Percentiles rank a stretch among this genome's conserved stretches.
Evolutionary conservation across 2,888 invertebrate species (phyloP).

Genomic region (Lasioglossum villosulum): DNA sequence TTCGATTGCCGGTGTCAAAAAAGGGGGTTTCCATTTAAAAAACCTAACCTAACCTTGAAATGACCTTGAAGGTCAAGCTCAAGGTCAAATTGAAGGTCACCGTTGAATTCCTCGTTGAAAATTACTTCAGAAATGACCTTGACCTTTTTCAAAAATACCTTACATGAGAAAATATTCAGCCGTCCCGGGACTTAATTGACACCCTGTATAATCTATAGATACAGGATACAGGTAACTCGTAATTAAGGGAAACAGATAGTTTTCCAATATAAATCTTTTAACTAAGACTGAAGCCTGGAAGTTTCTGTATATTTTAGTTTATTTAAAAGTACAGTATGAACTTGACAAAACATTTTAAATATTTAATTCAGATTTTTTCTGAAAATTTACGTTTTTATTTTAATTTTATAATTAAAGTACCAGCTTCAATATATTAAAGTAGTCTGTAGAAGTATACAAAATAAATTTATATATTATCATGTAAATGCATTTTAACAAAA

Average conservation of each 20-base stretch:
- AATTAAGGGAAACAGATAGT: not conserved
- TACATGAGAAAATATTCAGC: too few species aligned
- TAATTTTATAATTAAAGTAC: not conserved
- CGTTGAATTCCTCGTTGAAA: too few species aligned
- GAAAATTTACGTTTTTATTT: not conserved
- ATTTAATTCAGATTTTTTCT: not conserved
- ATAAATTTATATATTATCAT: not conserved
- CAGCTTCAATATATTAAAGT: not conserved
- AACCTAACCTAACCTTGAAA: too few species aligned
- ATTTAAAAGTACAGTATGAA: not conserved
- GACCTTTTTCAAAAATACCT: too few species aligned
- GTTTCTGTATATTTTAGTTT: not conserved
- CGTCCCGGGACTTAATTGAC: too few species aligned
- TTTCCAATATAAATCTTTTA: not conserved
- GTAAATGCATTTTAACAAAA: not conserved
- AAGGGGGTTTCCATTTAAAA: too few species aligned
- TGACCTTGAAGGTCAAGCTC: too few species aligned
- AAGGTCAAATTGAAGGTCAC: too few species aligned
- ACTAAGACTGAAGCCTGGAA: not conserved
- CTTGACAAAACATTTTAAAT: not conserved
- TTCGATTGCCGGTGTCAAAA: too few species aligned
- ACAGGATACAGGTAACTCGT: not conserved
- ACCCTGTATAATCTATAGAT: conserved; percentile 12
- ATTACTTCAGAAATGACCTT: too few species aligned
- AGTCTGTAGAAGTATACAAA: conserved; percentile 23